Evolutionary conservation across 1,140 invertebrate species (phyloP), one percentile per base, ranked within the genome.

Genomic region (Leguminivora glycinivorella): DNA sequence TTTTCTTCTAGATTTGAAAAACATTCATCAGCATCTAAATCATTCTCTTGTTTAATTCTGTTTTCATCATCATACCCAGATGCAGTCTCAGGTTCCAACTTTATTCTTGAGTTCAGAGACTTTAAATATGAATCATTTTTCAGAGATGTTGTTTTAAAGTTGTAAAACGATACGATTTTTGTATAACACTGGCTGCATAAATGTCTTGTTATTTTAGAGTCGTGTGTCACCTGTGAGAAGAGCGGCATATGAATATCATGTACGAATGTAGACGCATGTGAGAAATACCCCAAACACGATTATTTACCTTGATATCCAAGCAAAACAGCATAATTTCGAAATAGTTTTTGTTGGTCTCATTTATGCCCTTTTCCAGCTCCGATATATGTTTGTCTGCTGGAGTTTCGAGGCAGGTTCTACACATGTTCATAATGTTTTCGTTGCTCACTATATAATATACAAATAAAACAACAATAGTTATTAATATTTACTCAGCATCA

Each of bases 271-370:
- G 56, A 83, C 85, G 12, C 73, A 73, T 40, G 82, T 69, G 29
- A 88, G 77, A 47, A 47, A 17, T 17, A 47, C 6, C 14, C 17
- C n/a, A 47, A n/a, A 47, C 3, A 47, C 17, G 6, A 17, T 5
- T 2, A 72, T 74, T 77, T 71, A 84, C 85, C 78, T 83, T 29
- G 60, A 89, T 83, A 76, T 79, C 78, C 66, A 89, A 78, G 73
- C 85, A 87, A 81, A 85, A 89, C 67, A 80, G 70, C 56, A 87
- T 73, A 56, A 89, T 77, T 60, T 89, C 84, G 26, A 43, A 56
- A 71, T 72, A 80, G 69, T 67, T 75, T 71, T 76, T 78, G 38
- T 74, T 69, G 25, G 82, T 68, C n/a, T 69, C 77, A 58, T 79
- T 74, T 56, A 81, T 72, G 34, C 73, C 72, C 17, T 56, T 70